phyloP scores from a whole-genome alignment of 2,113 vertebrate genomes.

The Entomyzon cyanotis region DNA sequence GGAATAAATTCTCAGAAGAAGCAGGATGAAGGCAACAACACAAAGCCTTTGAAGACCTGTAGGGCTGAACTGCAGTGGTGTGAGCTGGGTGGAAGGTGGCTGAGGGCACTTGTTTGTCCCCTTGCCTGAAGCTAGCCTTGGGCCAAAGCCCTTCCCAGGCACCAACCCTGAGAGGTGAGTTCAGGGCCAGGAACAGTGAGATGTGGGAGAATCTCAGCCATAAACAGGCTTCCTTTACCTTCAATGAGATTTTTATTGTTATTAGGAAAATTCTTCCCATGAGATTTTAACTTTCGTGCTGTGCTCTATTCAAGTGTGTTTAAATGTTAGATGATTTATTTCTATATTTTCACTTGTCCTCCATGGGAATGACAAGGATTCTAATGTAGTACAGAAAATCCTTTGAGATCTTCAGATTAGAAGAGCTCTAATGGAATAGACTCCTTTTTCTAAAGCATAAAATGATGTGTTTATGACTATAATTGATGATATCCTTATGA shows the following conservation, averaged over 20 bases:
- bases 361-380: not conserved
- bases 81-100: not conserved
- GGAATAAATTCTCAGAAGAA: not conserved
- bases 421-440: not conserved
- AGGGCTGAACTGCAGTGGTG: not conserved
- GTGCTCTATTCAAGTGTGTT: not conserved
- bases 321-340: not conserved
- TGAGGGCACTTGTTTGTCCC: not conserved
- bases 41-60: not conserved
- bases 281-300: not conserved
- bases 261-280: not conserved
- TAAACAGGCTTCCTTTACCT: not conserved
- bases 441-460: not conserved
- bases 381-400: not conserved
- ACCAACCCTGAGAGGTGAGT: accelerated
- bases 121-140: not conserved
- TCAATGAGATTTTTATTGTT: not conserved
- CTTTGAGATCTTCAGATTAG: not conserved
- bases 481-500: conserved; percentile 14
- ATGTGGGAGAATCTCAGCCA: accelerated
- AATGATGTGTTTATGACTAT: not conserved
- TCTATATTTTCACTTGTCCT: not conserved
- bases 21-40: not conserved
- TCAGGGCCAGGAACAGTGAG: not conserved
- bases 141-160: not conserved